Evolutionary conservation across 2,113 vertebrate species (phyloP), one percentile per base, ranked within the genome.

Genomic region (Macquaria australasica): DNA sequence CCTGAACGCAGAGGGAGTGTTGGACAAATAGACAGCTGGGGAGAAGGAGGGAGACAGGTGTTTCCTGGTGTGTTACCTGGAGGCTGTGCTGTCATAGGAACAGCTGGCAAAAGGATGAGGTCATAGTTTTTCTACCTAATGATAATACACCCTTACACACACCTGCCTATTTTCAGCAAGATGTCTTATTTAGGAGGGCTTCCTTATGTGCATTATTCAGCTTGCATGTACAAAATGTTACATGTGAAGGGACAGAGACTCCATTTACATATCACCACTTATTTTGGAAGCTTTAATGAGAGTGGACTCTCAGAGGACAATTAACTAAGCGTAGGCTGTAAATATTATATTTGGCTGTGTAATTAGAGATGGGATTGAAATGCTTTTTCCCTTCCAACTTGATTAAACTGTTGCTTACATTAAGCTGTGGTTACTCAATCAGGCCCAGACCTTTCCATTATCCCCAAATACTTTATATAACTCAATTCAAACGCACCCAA

Each of bases 41-140:
- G 53, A 56, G 51, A 62, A 20, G 70, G 60, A 67, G 64, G 64
- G 75, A 84, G 75, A 79, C 70, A 55, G 88, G 68, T 87, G 82
- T 88, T 85, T 82, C 58, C 82, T 77, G 77, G 76, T 84, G 58
- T 75, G 77, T 89, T 83, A 90, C 87, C 80, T 88, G 74, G 51
- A 87, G 66, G 68, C 80, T 21, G 55, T 16, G 85, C 82, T 90
- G 79, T 81, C 86, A 89, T 88, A 70, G 77, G 73, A 89, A 90
- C 82, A 68, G 73, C 64, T 82, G 77, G 51, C 11, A 76, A 43
- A 39, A 43, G 56, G 50, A 70, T 79, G 81, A 90, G 74, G 16
- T 74, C 79, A 87, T 82, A 1, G n/a, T 78, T 72, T 79, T 73
- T 51, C 43, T 64, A 5, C 45, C 2, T 48, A 76, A 79, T 63